Percentiles rank a stretch among this genome's conserved stretches.
Evolutionary conservation across 2,888 invertebrate species (phyloP).

Genomic region (Cabera pusaria): DNA sequence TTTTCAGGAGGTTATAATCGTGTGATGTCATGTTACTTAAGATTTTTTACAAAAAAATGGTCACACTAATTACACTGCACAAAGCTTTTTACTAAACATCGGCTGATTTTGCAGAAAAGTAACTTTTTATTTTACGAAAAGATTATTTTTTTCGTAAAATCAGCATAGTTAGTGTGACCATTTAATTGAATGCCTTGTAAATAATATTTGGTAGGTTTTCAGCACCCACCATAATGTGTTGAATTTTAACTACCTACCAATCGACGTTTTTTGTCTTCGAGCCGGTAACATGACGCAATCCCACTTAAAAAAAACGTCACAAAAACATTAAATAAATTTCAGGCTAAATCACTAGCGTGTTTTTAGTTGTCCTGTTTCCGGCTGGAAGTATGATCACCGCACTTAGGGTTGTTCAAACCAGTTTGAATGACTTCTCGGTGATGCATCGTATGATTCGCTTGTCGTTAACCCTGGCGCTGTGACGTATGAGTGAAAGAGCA

Average conservation of each 20-base stretch:
- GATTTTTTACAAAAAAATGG: slow-evolving; percentile 53
- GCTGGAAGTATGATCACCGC: slow-evolving; percentile 42
- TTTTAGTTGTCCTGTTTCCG: slow-evolving; percentile 26
- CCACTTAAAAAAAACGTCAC: no score
- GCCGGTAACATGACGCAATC: slow-evolving; percentile 27
- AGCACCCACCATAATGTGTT: slow-evolving; percentile 62
- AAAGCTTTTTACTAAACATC: slow-evolving; percentile 41
- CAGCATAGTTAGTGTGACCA: slow-evolving; percentile 58
- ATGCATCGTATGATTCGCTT: slow-evolving; percentile 80
- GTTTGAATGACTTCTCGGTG: slow-evolving; percentile 41
- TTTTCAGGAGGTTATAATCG: slow-evolving; percentile 68
- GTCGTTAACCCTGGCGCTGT: slow-evolving; percentile 78
- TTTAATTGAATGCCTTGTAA: slow-evolving; percentile 74
- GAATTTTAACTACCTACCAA: slow-evolving; percentile 66
- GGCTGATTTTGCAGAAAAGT: slow-evolving; percentile 41
- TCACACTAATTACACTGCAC: slow-evolving; percentile 55
- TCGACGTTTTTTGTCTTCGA: slow-evolving; percentile 46
- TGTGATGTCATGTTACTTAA: slow-evolving; percentile 75
- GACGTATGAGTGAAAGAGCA: slow-evolving; percentile 48
- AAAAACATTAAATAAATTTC: no score
- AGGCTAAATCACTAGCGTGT: no score
- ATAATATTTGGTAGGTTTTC: slow-evolving; percentile 76
- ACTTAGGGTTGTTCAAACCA: slow-evolving; percentile 48
- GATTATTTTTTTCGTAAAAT: slow-evolving; percentile 37
- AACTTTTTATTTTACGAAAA: slow-evolving; percentile 38